Base-by-base conservation (phyloP, 2,797 vertebrate genomes). In the Pempheris klunzingeri region DNA sequence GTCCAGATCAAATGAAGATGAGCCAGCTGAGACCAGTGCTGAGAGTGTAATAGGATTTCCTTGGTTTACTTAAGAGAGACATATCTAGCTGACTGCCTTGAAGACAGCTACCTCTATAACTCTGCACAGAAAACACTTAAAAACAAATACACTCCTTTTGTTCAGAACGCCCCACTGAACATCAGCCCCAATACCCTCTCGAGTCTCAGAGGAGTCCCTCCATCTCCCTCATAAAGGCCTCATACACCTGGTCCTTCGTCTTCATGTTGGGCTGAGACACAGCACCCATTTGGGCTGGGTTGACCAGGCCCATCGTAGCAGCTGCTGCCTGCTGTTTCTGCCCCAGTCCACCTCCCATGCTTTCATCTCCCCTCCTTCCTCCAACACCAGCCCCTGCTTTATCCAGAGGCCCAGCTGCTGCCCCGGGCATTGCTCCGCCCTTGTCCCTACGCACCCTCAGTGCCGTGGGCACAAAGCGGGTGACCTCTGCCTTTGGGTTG, bases 201-300 rank as follows among this genome's bases (percentile, higher is more conserved):
- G 12, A 55, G 28, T 84, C 71, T 93, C 91, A 99, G 86, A 99
- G 96, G 11, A 99, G 95, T 77, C 98, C 97, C 87, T 99, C 97
- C 98, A 99, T 99, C 92, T 99, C 98, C 77, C 98, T 97, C 98
- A 99, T 99, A 88, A 99, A 99, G 28, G 97, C 97, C 93, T 99
- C 98, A 84, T 99, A 99, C 76, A 99, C 96, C 89, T 99, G 97
- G 94, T 99, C 98, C 92, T 99, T 99, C 68, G 98, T 99, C 94
- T 99, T 97, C 94, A 99, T 96, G 71, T 88, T 97, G 86, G 97
- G 78, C 54, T 94, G 95, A 71, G 96, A 93, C 41, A 87, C 75
- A 5, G 95, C 94, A 28, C 94, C 93, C 59, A 95, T 74, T 17
- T 94, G 94, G 26, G 61, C 20, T 0, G 85, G 74, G 72, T 91